These are phyloP conservation scores for Psittacus erithacus DNA, from an alignment of 2,113 vertebrate species.

Conservation along the genomic window DNA sequence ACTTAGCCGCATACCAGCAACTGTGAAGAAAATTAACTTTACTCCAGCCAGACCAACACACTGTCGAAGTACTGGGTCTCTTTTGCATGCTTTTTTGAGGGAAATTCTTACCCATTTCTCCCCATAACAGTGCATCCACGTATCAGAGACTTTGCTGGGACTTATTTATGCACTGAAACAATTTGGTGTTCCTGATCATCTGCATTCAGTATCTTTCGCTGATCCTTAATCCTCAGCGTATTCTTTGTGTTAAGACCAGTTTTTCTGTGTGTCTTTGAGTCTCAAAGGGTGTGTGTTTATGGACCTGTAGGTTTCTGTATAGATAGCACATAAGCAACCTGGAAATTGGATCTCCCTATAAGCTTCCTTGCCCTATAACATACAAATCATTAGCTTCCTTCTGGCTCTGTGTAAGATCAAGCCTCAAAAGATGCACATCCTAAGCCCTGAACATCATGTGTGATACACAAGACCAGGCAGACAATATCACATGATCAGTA, in stretches of 20 bases:
- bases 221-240: not conserved
- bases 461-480: not conserved
- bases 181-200: not conserved
- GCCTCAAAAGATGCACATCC: not conserved
- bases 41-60: not conserved
- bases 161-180: not conserved
- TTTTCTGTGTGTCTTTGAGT: not conserved
- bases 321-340: not conserved
- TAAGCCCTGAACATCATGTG: not conserved
- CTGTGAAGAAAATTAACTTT: not conserved
- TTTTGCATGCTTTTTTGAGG: not conserved
- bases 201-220: not conserved
- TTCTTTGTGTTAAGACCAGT: not conserved
- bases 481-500: not conserved
- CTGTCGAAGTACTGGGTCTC: not conserved
- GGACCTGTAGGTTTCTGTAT: not conserved
- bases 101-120: not conserved
- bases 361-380: not conserved
- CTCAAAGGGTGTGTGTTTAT: not conserved
- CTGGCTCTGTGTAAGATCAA: not conserved
- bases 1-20: not conserved
- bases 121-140: not conserved
- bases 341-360: not conserved
- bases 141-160: not conserved
- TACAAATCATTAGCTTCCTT: not conserved